Percentiles rank a stretch among this genome's conserved stretches.
phyloP scores from a whole-genome alignment of 2,797 vertebrate genomes.

The Eulemur mongoz region DNA sequence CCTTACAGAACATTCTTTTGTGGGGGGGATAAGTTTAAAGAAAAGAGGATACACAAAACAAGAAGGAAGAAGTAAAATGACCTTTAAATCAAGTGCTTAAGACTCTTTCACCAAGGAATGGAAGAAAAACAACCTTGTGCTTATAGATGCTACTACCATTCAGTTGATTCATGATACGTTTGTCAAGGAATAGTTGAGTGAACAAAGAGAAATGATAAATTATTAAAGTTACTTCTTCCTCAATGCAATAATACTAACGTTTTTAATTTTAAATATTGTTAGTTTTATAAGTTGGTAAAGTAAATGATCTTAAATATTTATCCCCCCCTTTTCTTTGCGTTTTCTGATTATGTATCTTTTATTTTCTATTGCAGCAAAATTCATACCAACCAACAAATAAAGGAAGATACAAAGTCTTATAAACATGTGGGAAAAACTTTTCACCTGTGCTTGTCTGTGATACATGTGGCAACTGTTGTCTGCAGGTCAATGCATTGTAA shows the following conservation, averaged over 20 bases:
- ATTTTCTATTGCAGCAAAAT: constrained; percentile 93
- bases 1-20: not conserved
- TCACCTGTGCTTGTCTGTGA: constrained; percentile 81
- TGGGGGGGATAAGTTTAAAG: not conserved
- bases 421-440: constrained; percentile 79
- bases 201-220: not conserved
- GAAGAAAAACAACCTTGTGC: not conserved
- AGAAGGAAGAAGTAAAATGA: not conserved
- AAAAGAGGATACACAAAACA: not conserved
- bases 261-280: constrained; percentile 10
- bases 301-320: not conserved
- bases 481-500: constrained; percentile 86
- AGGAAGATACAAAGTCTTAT: constrained; percentile 99
- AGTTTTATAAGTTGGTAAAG: constrained; percentile 4
- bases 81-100: not conserved
- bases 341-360: constrained; percentile 65
- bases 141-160: not conserved
- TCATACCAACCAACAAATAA: constrained; percentile 99
- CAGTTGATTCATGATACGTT: not conserved
- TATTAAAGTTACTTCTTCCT: not conserved
- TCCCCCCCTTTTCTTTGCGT: not conserved
- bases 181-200: not conserved
- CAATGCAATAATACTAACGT: not conserved
- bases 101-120: not conserved
- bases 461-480: constrained; percentile 80